Evolutionary conservation across 2,797 vertebrate species (phyloP).

Genomic region (Fringilla coelebs): DNA sequence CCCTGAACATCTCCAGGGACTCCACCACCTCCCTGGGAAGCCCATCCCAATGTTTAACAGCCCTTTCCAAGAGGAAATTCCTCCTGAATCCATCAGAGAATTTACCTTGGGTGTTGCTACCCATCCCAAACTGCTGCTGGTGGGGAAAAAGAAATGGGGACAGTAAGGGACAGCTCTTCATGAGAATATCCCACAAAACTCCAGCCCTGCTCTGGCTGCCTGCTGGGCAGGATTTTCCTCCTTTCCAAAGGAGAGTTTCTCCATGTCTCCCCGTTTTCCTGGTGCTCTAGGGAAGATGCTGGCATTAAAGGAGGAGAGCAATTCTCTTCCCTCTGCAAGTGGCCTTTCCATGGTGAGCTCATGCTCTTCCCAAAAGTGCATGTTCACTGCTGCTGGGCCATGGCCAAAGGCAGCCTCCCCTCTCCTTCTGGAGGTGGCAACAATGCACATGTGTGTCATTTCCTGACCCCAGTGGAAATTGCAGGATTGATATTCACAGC

Average conservation of each 20-base stretch:
- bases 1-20: background rate
- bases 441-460: constrained; percentile 58
- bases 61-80: fast-evolving
- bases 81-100: background rate
- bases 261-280: background rate
- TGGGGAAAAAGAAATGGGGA: background rate
- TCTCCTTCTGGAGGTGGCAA: constrained; percentile 51
- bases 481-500: background rate
- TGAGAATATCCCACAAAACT: background rate
- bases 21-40: background rate
- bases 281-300: background rate
- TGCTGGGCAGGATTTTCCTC: background rate
- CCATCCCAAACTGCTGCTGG: background rate
- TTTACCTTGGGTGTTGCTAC: background rate
- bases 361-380: constrained; percentile 31
- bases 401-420: constrained; percentile 13
- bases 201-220: background rate
- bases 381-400: constrained; percentile 32
- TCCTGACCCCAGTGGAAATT: constrained; percentile 29
- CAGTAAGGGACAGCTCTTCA: background rate
- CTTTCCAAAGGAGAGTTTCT: background rate
- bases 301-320: background rate
- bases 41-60: background rate
- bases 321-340: background rate
- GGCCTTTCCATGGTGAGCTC: background rate